Base-by-base conservation (phyloP, 2,113 vertebrate genomes). In the Scopus umbretta region DNA sequence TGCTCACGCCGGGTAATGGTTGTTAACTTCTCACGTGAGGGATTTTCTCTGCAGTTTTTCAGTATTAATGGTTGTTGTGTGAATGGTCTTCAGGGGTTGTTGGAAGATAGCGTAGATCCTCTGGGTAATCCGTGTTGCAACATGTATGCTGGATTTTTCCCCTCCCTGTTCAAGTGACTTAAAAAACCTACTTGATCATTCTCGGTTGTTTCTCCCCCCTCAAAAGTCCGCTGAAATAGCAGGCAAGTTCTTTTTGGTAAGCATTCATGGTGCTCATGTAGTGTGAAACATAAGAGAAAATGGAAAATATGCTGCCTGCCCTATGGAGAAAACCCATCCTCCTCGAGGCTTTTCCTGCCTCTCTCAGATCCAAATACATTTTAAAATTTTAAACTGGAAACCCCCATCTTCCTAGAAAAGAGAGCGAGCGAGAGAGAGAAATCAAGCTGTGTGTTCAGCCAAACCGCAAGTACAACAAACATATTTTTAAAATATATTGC, bases 11-110 rank as follows among this genome's bases (percentile, higher is more conserved):
- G 81, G 78, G 87, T 52, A 85, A 94, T 86, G 97, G 96, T 88
- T 96, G 97, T 96, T 97, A 97, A 98, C 97, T 98, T 97, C 94
- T 96, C 93, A 89, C 80, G 96, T 92, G 83, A 96, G 91, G 90
- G 96, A 90, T 94, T 95, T 94, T 97, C 95, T 94, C 94, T 92
- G 94, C 94, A 90, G 72, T 83, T 91, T 94, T 92, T 90, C 94
- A 34, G 90, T 63, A 90, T 97, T 97, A 88, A 81, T 95, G 89
- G 86, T 96, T 88, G 80, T 75, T 58, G 80, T 82, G 62, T 72
- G 89, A 95, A 82, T 80, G 91, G 78, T 95, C 86, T 97, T 94
- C 83, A 43, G 92, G 85, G 90, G 80, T 94, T 85, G 85, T 84
- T 87, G 87, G 92, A 81, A 96, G 97, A 80, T 61, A 84, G 76